phyloP scores from a whole-genome alignment of 2,113 vertebrate species.

The Caloenas nicobarica region DNA sequence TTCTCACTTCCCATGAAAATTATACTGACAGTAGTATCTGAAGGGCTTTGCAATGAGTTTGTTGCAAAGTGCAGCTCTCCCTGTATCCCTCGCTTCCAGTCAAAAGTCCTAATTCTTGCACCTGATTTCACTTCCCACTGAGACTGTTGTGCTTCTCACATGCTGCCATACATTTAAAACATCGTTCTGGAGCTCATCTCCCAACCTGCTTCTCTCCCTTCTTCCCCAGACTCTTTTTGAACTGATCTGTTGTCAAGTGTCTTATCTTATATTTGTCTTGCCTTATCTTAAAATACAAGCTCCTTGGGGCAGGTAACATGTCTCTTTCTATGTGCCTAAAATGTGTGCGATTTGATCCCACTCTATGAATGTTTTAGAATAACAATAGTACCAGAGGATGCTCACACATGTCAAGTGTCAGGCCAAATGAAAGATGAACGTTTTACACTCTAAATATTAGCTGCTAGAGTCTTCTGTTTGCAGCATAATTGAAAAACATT shows the following conservation, averaged over 20 bases:
- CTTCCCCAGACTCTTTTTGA: not conserved
- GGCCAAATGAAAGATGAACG: conserved; percentile 29
- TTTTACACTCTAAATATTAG: conserved; percentile 46
- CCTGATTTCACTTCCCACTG: not conserved
- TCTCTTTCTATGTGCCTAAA: not conserved
- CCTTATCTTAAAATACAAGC: not conserved
- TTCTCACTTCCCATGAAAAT: not conserved
- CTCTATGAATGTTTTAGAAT: conserved; percentile 31
- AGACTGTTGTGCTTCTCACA: not conserved
- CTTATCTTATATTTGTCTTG: conserved; percentile 2
- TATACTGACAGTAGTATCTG: not conserved
- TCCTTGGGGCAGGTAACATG: not conserved
- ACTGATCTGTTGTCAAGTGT: not conserved
- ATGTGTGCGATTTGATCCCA: not conserved
- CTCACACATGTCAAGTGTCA: conserved; percentile 19
- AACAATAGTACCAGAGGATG: conserved; percentile 5
- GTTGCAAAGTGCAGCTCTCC: not conserved
- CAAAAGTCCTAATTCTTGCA: not conserved
- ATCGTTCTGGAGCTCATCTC: not conserved
- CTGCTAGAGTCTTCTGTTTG: conserved; percentile 36
- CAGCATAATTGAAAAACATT: conserved; percentile 54
- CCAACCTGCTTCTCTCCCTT: not conserved
- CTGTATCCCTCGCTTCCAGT: not conserved
- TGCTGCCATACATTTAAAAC: not conserved
- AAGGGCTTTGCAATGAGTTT: not conserved